phyloP scores from a whole-genome alignment of 2,797 vertebrate species.

The Labeo calbasu region DNA sequence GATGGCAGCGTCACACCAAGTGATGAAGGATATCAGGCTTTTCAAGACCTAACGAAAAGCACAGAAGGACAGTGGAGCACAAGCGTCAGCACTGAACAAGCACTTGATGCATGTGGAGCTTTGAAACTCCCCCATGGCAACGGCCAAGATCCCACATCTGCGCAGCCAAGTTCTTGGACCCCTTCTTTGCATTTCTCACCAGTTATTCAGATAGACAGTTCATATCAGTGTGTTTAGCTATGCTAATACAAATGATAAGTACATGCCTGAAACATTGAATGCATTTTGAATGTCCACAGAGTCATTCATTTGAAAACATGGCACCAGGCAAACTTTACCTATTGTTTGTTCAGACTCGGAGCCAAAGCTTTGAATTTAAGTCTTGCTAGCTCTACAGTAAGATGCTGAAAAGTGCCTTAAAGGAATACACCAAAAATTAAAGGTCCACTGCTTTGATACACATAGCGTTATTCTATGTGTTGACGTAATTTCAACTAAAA shows the following conservation, averaged over 20 bases:
- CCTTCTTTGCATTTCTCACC: background rate
- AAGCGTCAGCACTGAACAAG: background rate
- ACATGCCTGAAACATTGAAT: background rate
- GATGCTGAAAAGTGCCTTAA: background rate
- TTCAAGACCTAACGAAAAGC: constrained; percentile 30
- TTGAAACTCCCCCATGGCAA: constrained; percentile 39
- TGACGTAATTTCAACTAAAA: too few relatives aligned
- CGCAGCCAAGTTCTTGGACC: background rate
- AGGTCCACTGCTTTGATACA: too few relatives aligned
- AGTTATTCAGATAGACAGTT: constrained; percentile 40
- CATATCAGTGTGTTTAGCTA: constrained; percentile 50
- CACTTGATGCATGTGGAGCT: constrained; percentile 58
- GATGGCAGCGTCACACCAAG: background rate
- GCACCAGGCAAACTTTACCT: background rate
- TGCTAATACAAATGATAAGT: background rate
- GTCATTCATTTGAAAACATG: background rate
- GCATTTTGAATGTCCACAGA: background rate
- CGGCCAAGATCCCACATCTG: constrained; percentile 22
- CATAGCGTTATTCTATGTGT: too few relatives aligned
- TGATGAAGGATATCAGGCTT: constrained; percentile 48
- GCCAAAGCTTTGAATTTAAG: background rate
- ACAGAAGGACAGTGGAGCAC: background rate
- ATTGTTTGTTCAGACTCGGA: background rate
- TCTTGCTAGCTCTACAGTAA: background rate
- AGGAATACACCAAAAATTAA: background rate